Evolutionary conservation across 1,140 invertebrate species (phyloP), one percentile per base, ranked within the genome.

Genomic region (Drosophila arawakana): DNA sequence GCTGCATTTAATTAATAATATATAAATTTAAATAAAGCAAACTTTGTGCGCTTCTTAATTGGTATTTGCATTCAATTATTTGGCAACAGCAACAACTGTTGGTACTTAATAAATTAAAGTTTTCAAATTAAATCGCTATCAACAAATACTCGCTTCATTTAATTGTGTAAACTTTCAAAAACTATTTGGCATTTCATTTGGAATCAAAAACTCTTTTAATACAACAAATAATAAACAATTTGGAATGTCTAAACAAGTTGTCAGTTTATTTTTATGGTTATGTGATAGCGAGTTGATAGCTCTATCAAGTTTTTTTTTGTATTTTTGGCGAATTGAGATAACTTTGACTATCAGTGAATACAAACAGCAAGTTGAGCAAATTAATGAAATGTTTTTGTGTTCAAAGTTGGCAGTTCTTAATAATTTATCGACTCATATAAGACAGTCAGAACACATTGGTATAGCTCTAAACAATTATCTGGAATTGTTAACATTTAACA

Each of bases 21-120:
- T 65, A 74, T 74, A 52, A 21, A 61, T 39, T 47, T 34, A 63
- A 44, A 60, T 44, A 43, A 44, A 58, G 25, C 50, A 13, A 61
- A 34, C 73, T 67, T 55, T 58, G 59, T 43, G 72, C 50, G 39
- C 72, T 71, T 68, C 77, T 80, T 74, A 81, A 84, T 84, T 78
- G 65, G 78, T 85, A 80, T 84, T 84, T 81, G 77, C 65, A 78
- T 81, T 84, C 74, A 85, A 81, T 84, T 84, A 85, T 75, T 43
- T n/a, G 61, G 58, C 55, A 69, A 21, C 13, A 69, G n/a, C 13
- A 44, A 46, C 10, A 47, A 44, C 15, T 11, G 15, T 11, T 49
- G 18, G 10, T 13, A 39, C 66, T 68, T 76, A 30, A 50, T 49
- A 50, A 68, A 59, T 59, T 13, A 49, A 47, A 15, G 13, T 13